phyloP scores from a whole-genome alignment of 2,113 vertebrate species.

The Fregata magnificens region DNA sequence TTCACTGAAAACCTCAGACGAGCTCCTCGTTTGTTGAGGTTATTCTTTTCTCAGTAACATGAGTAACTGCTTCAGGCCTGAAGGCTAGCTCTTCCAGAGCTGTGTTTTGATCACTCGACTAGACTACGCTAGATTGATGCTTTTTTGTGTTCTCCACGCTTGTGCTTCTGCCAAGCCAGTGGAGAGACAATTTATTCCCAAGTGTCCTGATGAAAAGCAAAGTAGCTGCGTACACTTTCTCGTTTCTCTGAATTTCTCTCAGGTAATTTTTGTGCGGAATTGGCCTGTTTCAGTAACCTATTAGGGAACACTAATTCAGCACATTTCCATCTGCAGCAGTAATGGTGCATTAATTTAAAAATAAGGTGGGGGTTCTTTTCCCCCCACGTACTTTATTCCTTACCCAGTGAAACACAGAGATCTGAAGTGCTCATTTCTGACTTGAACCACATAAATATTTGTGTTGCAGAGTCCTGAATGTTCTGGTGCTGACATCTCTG shows the following conservation, averaged over 20 bases:
- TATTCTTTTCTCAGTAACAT: neutral
- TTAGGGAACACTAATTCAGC: neutral
- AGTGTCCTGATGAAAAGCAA: neutral
- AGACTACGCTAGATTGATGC: neutral
- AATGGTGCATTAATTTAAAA: conserved; percentile 11
- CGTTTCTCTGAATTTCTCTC: conserved; percentile 28
- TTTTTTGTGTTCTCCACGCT: neutral
- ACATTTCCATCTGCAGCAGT: neutral
- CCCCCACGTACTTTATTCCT: neutral
- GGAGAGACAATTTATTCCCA: conserved; percentile 1
- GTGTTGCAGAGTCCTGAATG: conserved; percentile 87
- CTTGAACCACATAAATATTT: neutral
- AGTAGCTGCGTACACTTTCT: neutral
- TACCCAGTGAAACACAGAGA: neutral
- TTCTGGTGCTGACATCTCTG: conserved; percentile 92
- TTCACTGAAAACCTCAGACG: neutral
- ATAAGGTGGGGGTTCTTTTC: neutral
- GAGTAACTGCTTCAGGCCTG: neutral
- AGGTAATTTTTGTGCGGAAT: neutral
- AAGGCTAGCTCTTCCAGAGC: neutral
- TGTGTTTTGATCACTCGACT: neutral
- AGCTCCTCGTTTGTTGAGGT: neutral
- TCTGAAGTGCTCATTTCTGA: neutral
- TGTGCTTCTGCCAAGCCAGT: neutral
- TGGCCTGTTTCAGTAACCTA: neutral